phyloP scores from a whole-genome alignment of 2,797 vertebrate species.

The Lutjanus argentimaculatus region DNA sequence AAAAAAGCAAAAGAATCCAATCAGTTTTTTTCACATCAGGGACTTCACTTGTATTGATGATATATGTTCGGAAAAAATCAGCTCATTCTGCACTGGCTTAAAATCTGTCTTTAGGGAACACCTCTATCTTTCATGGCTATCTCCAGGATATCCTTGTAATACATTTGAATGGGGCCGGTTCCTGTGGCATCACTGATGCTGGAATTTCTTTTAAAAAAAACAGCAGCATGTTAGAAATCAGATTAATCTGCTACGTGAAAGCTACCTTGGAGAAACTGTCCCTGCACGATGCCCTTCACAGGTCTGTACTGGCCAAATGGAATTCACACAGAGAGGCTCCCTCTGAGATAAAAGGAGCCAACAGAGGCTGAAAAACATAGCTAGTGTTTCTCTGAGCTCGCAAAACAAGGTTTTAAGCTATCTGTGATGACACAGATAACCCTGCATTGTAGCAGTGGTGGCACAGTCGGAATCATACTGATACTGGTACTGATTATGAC shows the following conservation, averaged over 20 bases:
- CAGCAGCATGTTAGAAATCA: constrained; percentile 28
- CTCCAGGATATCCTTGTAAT: neutral
- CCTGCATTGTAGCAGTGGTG: constrained; percentile 29
- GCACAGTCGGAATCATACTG: constrained; percentile 11
- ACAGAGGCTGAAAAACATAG: constrained; percentile 9
- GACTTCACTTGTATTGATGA: constrained; percentile 48
- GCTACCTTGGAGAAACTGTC: constrained; percentile 39
- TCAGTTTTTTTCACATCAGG: constrained; percentile 34
- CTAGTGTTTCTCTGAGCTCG: constrained; percentile 42
- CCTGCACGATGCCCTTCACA: constrained; percentile 34
- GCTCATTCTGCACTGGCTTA: constrained; percentile 9
- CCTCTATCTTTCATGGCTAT: neutral
- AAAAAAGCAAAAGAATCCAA: constrained; percentile 31
- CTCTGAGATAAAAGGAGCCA: constrained; percentile 55
- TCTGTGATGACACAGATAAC: constrained; percentile 73
- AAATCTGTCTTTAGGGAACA: neutral
- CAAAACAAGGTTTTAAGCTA: constrained; percentile 53
- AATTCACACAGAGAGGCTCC: constrained; percentile 43
- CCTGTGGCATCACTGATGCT: neutral
- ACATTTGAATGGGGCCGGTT: neutral
- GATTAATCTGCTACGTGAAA: constrained; percentile 39
- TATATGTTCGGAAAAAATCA: constrained; percentile 14
- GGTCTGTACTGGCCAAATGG: constrained; percentile 30
- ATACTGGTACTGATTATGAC: constrained; percentile 7
- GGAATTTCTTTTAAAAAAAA: constrained; percentile 1